A percentile compares a stretch with the other conserved stretches of the same genome.
phyloP scores from a whole-genome alignment of 2,113 vertebrate genomes.

The Brienomyrus brachyistius region DNA sequence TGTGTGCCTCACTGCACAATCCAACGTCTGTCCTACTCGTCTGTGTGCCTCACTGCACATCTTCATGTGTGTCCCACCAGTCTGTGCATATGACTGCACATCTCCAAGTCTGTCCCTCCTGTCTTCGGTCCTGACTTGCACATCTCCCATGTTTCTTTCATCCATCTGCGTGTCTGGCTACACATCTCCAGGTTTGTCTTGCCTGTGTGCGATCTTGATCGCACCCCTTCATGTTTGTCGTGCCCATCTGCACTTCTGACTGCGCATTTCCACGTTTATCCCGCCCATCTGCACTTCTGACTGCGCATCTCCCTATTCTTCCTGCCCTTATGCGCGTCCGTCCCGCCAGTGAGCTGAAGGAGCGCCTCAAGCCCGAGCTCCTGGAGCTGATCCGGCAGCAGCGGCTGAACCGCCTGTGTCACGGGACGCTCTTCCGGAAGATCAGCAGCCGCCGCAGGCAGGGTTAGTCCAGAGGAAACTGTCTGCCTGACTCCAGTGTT shows the following conservation, averaged over 20 bases:
- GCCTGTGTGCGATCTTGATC: not conserved
- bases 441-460: conserved; percentile 90
- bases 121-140: not conserved
- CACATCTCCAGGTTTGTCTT: not conserved
- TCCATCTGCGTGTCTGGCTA: not conserved
- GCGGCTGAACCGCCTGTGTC: conserved; percentile 82
- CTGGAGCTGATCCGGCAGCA: conserved; percentile 85
- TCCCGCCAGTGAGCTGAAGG: conserved; percentile 74
- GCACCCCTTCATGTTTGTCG: not conserved
- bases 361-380: conserved; percentile 87
- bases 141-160: not conserved
- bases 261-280: not conserved
- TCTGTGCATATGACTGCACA: too few relatives aligned
- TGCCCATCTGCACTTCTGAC: not conserved
- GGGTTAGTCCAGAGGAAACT: conserved; percentile 54
- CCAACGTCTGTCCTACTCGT: not conserved
- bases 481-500: not conserved
- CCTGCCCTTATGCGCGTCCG: not conserved
- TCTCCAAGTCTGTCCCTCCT: not conserved
- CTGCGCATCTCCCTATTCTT: not conserved
- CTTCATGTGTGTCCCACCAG: too few relatives aligned
- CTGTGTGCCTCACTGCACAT: not conserved
- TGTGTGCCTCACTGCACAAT: not conserved
- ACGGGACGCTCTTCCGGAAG: conserved; percentile 89
- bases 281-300: not conserved